Conservation (phyloP, 2,888 invertebrate species). For the Elegia similella region DNA sequence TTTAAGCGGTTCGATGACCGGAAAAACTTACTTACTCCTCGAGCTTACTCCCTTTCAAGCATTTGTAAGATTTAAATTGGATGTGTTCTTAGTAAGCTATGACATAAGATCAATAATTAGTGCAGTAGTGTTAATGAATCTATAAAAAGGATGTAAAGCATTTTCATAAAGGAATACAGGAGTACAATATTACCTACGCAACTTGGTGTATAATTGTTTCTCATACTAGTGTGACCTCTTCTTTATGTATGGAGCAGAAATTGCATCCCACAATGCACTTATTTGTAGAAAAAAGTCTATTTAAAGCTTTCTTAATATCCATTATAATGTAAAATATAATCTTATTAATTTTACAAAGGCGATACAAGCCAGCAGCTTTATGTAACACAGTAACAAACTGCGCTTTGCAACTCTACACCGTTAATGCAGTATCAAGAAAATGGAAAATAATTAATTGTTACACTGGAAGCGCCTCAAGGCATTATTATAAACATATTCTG, state of each 20-base stretch:
- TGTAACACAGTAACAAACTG: slow-evolving; percentile 20
- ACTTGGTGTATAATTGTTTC: too few species aligned
- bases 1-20: slow-evolving; percentile 22
- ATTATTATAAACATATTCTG: slow-evolving; percentile 2
- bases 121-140: too few species aligned
- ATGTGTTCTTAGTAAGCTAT: not conserved
- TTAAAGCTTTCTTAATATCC: not conserved
- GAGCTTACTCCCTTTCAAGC: not conserved
- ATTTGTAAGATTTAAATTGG: not conserved
- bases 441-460: slow-evolving; percentile 3
- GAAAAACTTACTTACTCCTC: not conserved
- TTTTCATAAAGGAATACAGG: too few species aligned
- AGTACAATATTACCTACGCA: too few species aligned
- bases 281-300: not conserved
- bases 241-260: not conserved
- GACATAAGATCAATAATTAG: not conserved
- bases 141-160: too few species aligned
- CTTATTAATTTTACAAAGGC: slow-evolving; percentile 2
- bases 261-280: not conserved
- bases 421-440: slow-evolving; percentile 10
- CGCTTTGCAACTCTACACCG: slow-evolving; percentile 8
- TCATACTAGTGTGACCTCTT: too few species aligned
- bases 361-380: not conserved
- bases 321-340: slow-evolving; percentile 7
- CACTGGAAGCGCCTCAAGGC: not conserved